Evolutionary conservation across 2,888 invertebrate species (phyloP).

Genomic region (Melipona beecheii): DNA sequence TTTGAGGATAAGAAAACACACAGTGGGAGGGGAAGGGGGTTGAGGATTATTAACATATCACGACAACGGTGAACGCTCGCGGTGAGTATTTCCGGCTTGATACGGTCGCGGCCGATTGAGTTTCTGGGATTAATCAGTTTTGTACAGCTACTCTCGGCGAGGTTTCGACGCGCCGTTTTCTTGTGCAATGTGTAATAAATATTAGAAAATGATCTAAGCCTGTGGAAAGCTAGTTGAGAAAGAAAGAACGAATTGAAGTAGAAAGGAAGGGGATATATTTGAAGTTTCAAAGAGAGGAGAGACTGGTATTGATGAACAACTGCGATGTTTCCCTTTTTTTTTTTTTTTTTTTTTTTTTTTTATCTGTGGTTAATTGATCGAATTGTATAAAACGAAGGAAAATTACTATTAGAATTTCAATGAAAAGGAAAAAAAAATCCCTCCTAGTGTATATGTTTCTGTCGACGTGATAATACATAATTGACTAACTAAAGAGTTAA

Average conservation of each 20-base stretch:
- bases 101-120: slow-evolving; percentile 63
- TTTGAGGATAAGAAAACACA: background rate
- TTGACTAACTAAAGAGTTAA: slow-evolving; percentile 16
- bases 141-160: slow-evolving; percentile 49
- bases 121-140: slow-evolving; percentile 66
- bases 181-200: slow-evolving; percentile 78
- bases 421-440: slow-evolving; percentile 22
- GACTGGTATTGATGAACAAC: slow-evolving; percentile 63
- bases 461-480: slow-evolving; percentile 48
- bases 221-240: slow-evolving; percentile 3
- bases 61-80: slow-evolving; percentile 39
- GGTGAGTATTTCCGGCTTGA: slow-evolving; percentile 72
- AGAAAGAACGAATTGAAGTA: background rate
- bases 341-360: slow-evolving; percentile 11
- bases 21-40: background rate
- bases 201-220: slow-evolving; percentile 66
- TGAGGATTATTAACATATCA: slow-evolving; percentile 69
- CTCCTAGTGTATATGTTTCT: slow-evolving; percentile 59
- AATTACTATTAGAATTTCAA: slow-evolving; percentile 30
- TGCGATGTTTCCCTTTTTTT: slow-evolving; percentile 8
- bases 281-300: slow-evolving; percentile 59
- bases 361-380: slow-evolving; percentile 38
- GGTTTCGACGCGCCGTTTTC: slow-evolving; percentile 69
- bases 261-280: slow-evolving; percentile 18
- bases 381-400: slow-evolving; percentile 33